Evolutionary conservation across 2,113 vertebrate species (phyloP), one percentile per base, ranked within the genome.

Genomic region (Paramisgurnus dabryanus): DNA sequence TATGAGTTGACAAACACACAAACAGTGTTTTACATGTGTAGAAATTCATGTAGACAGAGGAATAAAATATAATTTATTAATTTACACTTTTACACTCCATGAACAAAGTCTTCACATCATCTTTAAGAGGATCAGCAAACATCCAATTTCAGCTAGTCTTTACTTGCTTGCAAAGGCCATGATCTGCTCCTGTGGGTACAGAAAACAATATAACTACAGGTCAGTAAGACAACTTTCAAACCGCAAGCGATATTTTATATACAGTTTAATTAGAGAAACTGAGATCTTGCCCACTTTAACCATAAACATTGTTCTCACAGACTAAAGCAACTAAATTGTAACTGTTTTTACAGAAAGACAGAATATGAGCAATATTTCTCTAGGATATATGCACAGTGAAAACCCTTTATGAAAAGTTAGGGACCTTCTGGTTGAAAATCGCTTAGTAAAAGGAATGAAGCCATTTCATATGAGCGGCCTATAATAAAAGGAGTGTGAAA

Each of bases 101-200:
- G 63, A 50, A 84, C 53, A 82, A 34, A 73, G 68, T 69, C 60
- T 71, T 81, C 47, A 80, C 64, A 86, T 67, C 75, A 83, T 39
- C 65, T 74, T 82, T 72, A 43, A 47, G 84, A 82, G 68, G 78
- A 70, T 18, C 80, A 77, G 13, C 10, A 72, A 49, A 43, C 7
- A 1, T 57, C 65, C 3, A 70, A 61, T 49, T 34, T 7, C 6
- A 53, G 53, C n/a, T 13, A 60, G 67, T 22, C n/a, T 63, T 96
- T 92, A 99, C 83, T 96, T 97, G 91, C 95, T 98, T 73, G 96
- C 97, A 87, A 95, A 98, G 17, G 94, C 93, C 91, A 99, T 93
- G 66, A 98, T 98, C 92, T 98, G 95, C 82, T 98, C 96, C 98
- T 99, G 87, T 47, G 92, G 85, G 84, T 80, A 85, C 61, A 86